Conservation (phyloP, 2,888 invertebrate genomes). For the Drosophila multiciliata region DNA sequence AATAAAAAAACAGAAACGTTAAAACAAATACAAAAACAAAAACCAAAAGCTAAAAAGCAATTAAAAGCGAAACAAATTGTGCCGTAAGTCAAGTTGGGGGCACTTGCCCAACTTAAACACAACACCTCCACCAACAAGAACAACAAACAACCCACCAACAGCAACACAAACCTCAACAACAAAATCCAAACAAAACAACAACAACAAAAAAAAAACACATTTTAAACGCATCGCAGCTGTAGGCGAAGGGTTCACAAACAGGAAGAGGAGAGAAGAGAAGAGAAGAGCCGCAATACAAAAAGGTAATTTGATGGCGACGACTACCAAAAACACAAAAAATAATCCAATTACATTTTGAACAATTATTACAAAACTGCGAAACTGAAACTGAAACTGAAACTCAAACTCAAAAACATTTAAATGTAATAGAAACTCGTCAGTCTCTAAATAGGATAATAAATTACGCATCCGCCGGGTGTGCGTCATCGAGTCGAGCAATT, state of each 20-base stretch:
- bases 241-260: constrained; percentile 7
- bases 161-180: constrained; percentile 8
- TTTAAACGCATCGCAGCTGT: constrained; percentile 16
- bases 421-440: neutral
- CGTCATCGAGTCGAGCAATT: neutral
- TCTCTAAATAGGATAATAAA: neutral
- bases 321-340: constrained; percentile 24
- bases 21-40: constrained; percentile 26
- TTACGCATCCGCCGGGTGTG: constrained; percentile 38
- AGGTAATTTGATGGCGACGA: constrained; percentile 55
- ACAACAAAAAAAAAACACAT: constrained; percentile 15
- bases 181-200: constrained; percentile 9
- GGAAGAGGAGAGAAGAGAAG: constrained; percentile 19
- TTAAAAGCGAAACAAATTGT: constrained; percentile 73
- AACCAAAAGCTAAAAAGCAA: constrained; percentile 67
- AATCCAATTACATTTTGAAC: constrained; percentile 31
- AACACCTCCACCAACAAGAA: constrained; percentile 11
- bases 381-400: constrained; percentile 22
- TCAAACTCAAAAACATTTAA: constrained; percentile 21
- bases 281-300: constrained; percentile 34
- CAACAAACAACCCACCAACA: constrained; percentile 12
- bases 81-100: constrained; percentile 76
- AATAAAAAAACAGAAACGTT: neutral
- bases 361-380: constrained; percentile 14
- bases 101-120: constrained; percentile 52